Evolutionary conservation across 2,888 invertebrate genomes (phyloP), one percentile per base, ranked within the genome.

Genomic region (Tridacna crocea): DNA sequence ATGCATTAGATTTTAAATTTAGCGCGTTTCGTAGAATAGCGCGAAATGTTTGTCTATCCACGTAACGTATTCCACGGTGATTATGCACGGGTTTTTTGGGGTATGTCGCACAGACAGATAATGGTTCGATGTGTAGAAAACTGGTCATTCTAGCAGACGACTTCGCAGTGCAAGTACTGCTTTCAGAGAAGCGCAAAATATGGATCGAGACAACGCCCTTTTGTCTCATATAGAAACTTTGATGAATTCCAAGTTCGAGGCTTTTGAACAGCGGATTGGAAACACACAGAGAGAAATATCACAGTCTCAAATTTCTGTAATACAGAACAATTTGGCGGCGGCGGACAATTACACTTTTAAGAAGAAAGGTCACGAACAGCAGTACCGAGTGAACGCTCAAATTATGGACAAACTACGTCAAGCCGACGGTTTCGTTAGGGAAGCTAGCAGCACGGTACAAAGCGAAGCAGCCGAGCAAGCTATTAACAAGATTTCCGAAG

Each of bases 361-460:
- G n/a, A 78, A 72, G 36, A 78, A 82, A 22, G 72, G 75, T 22
- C 63, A 79, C 26, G 79, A 68, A n/a, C 63, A 61, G n/a, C 82
- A 82, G 61, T 26, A 24, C 26, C 65, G 65, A 36, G 46, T 65
- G 1, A 75, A 82, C 60, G 24, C 66, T 13, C 36, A 66, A 19
- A 61, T 79, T 11, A 47, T 76, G 0, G 79, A 77, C 6, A 82
- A 78, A 22, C 1, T 82, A 47, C 24, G 36, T 3, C 60, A 72
- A 46, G 79, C 76, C 0, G 68, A 61, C 48, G 66, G 66, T 11
- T 36, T 11, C 61, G n/a, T 82, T 13, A 68, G 51, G 0, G 72
- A 65, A 15, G 46, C 22, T 4, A 26, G 13, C 6, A 3, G n/a
- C 11, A 19, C 46, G n/a, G 26, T 0, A 3, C 27, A 48, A 11